phyloP scores from a whole-genome alignment of 2,888 invertebrate species.

The Nymphalis urticae region DNA sequence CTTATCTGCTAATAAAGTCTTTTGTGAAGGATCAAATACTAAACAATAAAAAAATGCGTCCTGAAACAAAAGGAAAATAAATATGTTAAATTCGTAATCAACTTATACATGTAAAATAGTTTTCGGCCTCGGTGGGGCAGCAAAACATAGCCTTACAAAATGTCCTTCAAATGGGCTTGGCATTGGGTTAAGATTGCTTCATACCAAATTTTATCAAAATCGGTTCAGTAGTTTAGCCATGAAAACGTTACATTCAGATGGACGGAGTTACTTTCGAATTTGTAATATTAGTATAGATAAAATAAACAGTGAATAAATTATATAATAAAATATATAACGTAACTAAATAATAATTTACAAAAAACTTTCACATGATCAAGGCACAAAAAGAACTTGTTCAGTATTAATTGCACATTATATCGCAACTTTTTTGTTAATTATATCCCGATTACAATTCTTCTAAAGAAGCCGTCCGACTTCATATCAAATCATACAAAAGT shows the following conservation, averaged over 20 bases:
- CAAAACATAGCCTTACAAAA: too few relatives aligned
- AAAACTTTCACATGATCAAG: background rate
- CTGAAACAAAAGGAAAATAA: conserved; percentile 82
- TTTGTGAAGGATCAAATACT: conserved; percentile 99
- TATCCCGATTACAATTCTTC: background rate
- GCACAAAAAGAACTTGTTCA: background rate
- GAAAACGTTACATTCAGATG: too few relatives aligned
- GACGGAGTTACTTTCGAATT: too few relatives aligned
- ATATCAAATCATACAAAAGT: background rate
- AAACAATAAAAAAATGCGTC: conserved; percentile 99
- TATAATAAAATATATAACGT: conserved; percentile 20
- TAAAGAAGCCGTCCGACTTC: background rate
- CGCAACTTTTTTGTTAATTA: background rate
- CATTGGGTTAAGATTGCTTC: too few relatives aligned
- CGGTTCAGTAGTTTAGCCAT: too few relatives aligned
- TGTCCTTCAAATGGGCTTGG: too few relatives aligned
- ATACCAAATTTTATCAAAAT: too few relatives aligned
- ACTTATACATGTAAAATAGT: too few relatives aligned
- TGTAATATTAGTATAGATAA: too few relatives aligned
- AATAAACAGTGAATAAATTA: conserved; percentile 21
- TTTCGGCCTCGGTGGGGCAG: too few relatives aligned
- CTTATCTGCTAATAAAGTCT: conserved; percentile 99
- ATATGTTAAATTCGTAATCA: conserved; percentile 42
- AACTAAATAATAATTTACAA: conserved; percentile 1
- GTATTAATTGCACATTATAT: background rate